Conservation (phyloP, 2,888 invertebrate species). For the Antheraea assamensis region DNA sequence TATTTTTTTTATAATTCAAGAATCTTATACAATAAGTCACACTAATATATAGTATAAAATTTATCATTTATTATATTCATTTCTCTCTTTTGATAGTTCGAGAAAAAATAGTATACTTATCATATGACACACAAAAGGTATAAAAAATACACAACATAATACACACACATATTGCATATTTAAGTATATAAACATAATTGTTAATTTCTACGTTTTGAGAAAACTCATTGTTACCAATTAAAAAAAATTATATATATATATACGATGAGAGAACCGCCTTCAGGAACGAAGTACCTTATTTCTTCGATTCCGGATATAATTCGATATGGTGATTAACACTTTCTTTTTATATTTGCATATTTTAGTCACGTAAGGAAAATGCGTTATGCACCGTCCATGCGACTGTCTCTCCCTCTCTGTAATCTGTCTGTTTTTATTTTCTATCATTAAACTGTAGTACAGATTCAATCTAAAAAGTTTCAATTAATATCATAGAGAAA, state of each 20-base stretch:
- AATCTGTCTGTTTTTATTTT: too few relatives aligned
- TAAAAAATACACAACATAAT: background rate
- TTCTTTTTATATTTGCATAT: too few relatives aligned
- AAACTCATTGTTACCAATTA: background rate
- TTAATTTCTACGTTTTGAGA: background rate
- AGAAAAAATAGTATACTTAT: background rate
- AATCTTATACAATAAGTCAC: constrained; percentile 1
- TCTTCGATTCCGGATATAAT: too few relatives aligned
- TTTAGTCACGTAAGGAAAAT: too few relatives aligned
- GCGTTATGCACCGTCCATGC: too few relatives aligned
- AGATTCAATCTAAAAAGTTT: too few relatives aligned
- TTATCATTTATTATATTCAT: background rate
- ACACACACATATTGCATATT: background rate
- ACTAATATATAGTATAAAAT: background rate
- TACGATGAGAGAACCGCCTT: too few relatives aligned
- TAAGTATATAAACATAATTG: background rate
- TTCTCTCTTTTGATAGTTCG: background rate
- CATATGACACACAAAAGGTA: background rate
- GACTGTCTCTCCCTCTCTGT: too few relatives aligned
- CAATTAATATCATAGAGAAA: too few relatives aligned
- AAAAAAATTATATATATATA: background rate
- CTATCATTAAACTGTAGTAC: too few relatives aligned
- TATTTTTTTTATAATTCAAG: background rate
- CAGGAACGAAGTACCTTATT: too few relatives aligned
- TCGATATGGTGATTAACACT: too few relatives aligned